Evolutionary conservation across 35 echinoderm and acorn worm species (phyloP).

Genomic region (Strongylocentrotus purpuratus): DNA sequence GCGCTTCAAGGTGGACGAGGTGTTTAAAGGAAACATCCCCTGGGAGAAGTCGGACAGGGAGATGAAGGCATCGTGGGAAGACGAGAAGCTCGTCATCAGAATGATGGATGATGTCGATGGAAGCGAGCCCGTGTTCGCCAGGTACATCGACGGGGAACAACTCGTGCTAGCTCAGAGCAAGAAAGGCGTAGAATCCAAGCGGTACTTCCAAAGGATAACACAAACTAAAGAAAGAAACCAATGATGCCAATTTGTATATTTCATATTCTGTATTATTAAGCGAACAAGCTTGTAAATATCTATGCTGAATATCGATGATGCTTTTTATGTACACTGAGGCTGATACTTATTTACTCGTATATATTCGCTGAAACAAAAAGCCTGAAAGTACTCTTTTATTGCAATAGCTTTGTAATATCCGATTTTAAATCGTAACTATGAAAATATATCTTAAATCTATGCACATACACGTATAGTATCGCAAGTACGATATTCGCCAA

Average conservation of each 20-base stretch:
- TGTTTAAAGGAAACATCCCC: slow-evolving; percentile 52
- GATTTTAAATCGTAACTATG: not conserved
- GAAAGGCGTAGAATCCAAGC: slow-evolving; percentile 61
- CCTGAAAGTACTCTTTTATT: not conserved
- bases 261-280: no score
- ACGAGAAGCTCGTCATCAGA: slow-evolving; percentile 58
- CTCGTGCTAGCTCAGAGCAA: slow-evolving; percentile 64
- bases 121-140: slow-evolving; percentile 28
- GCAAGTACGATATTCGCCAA: not conserved
- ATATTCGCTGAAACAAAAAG: not conserved
- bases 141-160: slow-evolving; percentile 64
- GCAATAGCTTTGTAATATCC: not conserved
- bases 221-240: not conserved
- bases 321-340: not conserved
- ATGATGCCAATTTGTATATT: not conserved
- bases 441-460: not conserved
- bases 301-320: no score
- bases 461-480: not conserved
- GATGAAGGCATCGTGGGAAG: slow-evolving; percentile 65
- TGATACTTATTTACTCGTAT: not conserved
- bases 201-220: slow-evolving; percentile 55
- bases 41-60: slow-evolving; percentile 63
- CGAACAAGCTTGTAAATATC: no score
- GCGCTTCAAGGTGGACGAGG: slow-evolving; percentile 58
- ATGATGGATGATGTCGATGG: slow-evolving; percentile 48